Base-by-base conservation (phyloP, 2,888 invertebrate genomes). In the Trichacis sp. region DNA sequence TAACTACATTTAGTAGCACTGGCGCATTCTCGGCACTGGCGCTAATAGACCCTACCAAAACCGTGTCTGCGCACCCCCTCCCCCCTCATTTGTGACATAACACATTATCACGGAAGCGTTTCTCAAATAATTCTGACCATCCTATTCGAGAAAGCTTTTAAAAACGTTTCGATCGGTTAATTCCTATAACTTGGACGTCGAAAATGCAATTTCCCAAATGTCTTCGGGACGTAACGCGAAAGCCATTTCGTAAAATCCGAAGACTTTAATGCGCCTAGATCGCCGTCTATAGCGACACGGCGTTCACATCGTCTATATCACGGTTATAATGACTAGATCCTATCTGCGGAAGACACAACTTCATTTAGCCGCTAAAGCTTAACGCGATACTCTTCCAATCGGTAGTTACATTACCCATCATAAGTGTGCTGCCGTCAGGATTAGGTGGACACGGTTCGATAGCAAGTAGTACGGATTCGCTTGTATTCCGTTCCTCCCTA, bases 401-500 rank as follows among this genome's bases (percentile, higher is more conserved):
- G 42, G 30, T 43, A 40, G 43, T 52, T 43, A 43, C 52, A 30
- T 43, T 52, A 18, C 43, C 29, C 52, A 12, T 52, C 52, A 52
- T 43, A 43, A 52, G 43, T 52, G 48, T 42, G 43, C 17, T 5
- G 17, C 49, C 30, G 46, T 53, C 48, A 53, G 57, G 55, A 42
- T 58, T 46, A 57, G 46, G 49, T 60, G 57, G 38, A 45, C 53
- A 12, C 55, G 45, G 51, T 30, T 58, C 38, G 51, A 46, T 46
- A 36, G 51, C 51, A 51, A 51, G 51, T 40, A 24, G 18, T 11
- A 29, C 33, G 29, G 40, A 24, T 9, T 51, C 51, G 51, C 51
- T 51, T 51, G 36, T 60, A 50, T 67, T 60, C 64, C 68, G n/a
- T n/a, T 48, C 61, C 58, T 60, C 45, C 50, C 36, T 52, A 57